Conservation (phyloP, 2,113 vertebrate genomes). For the Zeus faber region DNA sequence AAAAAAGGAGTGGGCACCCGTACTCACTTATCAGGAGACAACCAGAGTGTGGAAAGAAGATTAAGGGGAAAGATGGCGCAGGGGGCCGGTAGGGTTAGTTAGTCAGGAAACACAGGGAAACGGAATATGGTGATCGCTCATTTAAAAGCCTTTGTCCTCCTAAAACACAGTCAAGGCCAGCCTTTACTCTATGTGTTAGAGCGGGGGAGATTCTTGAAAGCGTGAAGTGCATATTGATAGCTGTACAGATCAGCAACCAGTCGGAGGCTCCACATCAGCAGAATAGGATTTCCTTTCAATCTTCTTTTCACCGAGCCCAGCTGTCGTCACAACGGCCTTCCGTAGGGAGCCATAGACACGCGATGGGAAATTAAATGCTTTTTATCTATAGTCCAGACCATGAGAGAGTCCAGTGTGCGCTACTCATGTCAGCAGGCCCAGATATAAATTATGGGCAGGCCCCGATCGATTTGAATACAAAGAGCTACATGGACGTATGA, state of each 20-base stretch:
- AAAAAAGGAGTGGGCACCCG: conserved; percentile 23
- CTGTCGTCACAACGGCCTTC: not conserved
- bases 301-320: not conserved
- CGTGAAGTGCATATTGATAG: too few relatives aligned
- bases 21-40: conserved; percentile 41
- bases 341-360: conserved; percentile 14
- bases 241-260: too few relatives aligned
- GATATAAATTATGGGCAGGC: too few relatives aligned
- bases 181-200: not conserved
- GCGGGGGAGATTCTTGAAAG: conserved; percentile 2
- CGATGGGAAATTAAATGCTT: conserved; percentile 27
- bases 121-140: too few relatives aligned
- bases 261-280: not conserved
- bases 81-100: conserved; percentile 4
- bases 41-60: not conserved
- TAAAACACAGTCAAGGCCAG: not conserved
- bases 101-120: conserved; percentile 15
- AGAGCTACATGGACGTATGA: too few relatives aligned
- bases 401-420: conserved; percentile 7
- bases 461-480: too few relatives aligned
- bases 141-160: not conserved
- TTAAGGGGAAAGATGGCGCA: conserved; percentile 9
- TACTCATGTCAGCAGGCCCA: not conserved
- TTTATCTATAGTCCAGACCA: conserved; percentile 3
- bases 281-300: not conserved